Base-by-base conservation (phyloP, 2,797 vertebrate species). In the Tiaroga cobitis region DNA sequence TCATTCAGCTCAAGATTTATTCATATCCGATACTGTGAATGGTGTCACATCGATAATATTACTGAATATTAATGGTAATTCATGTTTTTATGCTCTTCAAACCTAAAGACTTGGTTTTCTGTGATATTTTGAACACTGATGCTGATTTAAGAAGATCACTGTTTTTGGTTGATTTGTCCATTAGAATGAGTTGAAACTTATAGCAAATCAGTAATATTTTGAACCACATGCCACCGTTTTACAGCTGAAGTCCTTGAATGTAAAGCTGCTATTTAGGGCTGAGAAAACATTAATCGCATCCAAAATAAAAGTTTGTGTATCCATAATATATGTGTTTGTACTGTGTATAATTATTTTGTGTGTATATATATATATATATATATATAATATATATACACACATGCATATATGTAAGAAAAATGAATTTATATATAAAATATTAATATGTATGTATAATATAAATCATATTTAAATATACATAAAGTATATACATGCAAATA, bases 101-200 rank as follows among this genome's bases (percentile, higher is more conserved):
- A 26, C 4, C 59, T 16, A 63, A 29, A 16, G 13, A 29, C 13
- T 61, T 13, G 54, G 10, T 26, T 61, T 61, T 26, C 1, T 59
- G 56, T 11, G 10, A 26, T 11, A 61, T 11, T 59, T 11, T n/a
- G 24, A 56, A 24, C 1, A 56, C 9, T 59, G 24, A 11, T n/a
- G 9, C 56, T n/a, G 54, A 59, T 26, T 61, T 61, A 5, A 26
- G 56, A 21, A 56, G 54, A 56, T 59, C 9, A 9, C 5, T 15
- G 59, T 6, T 61, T 61, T 26, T 26, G 59, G 21, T 4, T 26
- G 11, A 61, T 61, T 61, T 26, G n/a, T 29, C n/a, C 59, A 63
- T 85, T 80, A 78, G 80, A 59, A 26, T 67, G 11, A 61, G 51
- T 87, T 80, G 39, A 61, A 32, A 21, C 24, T 39, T 4, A 34